phyloP scores from a whole-genome alignment of 2,888 invertebrate genomes.

The Tipula confusa region DNA sequence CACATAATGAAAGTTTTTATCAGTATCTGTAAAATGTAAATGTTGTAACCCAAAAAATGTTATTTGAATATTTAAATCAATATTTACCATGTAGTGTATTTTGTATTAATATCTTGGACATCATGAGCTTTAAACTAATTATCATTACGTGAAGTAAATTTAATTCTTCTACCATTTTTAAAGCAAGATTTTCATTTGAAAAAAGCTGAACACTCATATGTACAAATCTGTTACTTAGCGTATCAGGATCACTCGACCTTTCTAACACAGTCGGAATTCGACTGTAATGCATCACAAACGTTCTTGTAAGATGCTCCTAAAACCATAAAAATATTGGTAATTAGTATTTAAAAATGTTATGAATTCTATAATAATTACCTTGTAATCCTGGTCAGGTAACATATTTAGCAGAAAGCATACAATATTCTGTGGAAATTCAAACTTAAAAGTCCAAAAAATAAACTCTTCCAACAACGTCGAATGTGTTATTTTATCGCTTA shows the following conservation, averaged over 20 bases:
- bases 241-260: constrained; percentile 80
- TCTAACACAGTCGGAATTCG: constrained; percentile 89
- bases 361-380: constrained; percentile 55
- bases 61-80: neutral
- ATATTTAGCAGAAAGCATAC: constrained; percentile 92
- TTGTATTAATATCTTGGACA: constrained; percentile 83
- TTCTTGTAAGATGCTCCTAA: constrained; percentile 86
- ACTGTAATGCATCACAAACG: constrained; percentile 95
- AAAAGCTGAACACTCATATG: constrained; percentile 97
- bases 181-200: constrained; percentile 86
- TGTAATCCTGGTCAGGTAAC: constrained; percentile 91
- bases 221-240: constrained; percentile 90
- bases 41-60: neutral
- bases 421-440: constrained; percentile 95
- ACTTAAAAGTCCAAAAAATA: constrained; percentile 96
- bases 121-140: constrained; percentile 84
- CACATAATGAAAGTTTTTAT: constrained; percentile 79
- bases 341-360: no score
- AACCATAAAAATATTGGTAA: constrained; percentile 37
- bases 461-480: constrained; percentile 88
- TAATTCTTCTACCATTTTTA: constrained; percentile 85
- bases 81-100: constrained; percentile 76
- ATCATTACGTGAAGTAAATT: constrained; percentile 91
- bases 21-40: constrained; percentile 56
- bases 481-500: constrained; percentile 75